These are phyloP conservation scores for Ceratosolen fusciceps DNA, from an alignment of 1,140 invertebrate species.

Conservation along the genomic window DNA sequence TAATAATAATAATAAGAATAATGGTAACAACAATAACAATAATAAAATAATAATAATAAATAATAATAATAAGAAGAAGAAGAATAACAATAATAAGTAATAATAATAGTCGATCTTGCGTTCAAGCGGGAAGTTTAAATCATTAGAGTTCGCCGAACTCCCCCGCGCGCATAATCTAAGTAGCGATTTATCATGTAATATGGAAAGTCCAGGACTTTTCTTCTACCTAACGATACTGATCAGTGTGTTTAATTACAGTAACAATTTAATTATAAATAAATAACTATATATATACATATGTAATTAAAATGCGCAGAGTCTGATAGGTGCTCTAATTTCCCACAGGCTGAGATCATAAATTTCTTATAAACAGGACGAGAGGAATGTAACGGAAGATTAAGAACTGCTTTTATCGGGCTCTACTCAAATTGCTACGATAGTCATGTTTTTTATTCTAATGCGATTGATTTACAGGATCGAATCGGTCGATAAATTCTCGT, in stretches of 20 bases:
- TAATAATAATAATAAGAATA: too few relatives aligned
- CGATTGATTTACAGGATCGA: too few relatives aligned
- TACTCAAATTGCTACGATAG: neutral
- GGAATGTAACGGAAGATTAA: slow-evolving; percentile 26
- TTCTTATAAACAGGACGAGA: neutral
- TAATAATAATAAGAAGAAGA: too few relatives aligned
- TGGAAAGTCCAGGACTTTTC: neutral
- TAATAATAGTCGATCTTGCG: neutral
- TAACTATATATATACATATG: too few relatives aligned
- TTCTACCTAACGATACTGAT: too few relatives aligned
- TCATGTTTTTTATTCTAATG: neutral
- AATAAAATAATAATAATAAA: too few relatives aligned
- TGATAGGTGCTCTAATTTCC: slow-evolving; percentile 8
- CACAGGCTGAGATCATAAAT: neutral
- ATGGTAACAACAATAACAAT: too few relatives aligned
- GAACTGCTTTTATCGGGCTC: neutral
- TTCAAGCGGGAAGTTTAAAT: slow-evolving; percentile 36
- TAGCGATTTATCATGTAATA: neutral
- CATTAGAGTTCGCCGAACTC: slow-evolving; percentile 25
- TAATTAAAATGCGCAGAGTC: neutral
- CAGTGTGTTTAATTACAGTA: too few relatives aligned
- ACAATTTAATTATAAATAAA: too few relatives aligned
- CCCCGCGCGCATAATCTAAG: slow-evolving; percentile 26
- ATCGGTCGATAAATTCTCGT: neutral
- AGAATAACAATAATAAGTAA: too few relatives aligned